Base-by-base conservation (phyloP, 1,140 invertebrate genomes). In the Steinernema khuongi region DNA sequence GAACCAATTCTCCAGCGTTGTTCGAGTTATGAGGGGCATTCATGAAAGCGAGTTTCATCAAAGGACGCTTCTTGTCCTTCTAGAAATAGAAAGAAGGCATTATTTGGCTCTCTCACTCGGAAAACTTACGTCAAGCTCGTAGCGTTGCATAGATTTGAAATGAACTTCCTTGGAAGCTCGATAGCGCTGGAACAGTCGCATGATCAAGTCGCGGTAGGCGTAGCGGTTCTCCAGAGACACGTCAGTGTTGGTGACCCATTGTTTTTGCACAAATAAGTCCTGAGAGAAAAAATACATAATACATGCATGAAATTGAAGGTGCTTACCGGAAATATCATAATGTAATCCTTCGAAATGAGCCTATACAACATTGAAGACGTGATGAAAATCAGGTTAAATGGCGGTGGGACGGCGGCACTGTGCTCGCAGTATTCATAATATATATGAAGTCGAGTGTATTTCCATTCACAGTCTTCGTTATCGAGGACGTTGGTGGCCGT, bases 381-480 rank as follows among this genome's bases (percentile, higher is more conserved):
- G n/a, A 77, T 26, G 41, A 31, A 69, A n/a, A 77, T 22, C 1
- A 77, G 2, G 36, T 77, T 77, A 26, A 77, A 77, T 11, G 76
- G 76, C 0, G 76, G 76, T 1, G 76, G 76, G 17, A 77, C 70
- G 2, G 76, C 44, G 30, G 50, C 18, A 18, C 14, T 75, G 31
- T 26, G 41, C 32, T 77, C 72, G 17, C 60, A 71, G 22, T 77
- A 77, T 41, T 77, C 76, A 26, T 31, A 36, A 41, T 79, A 77
- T 26, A 77, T 77, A 29, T 77, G 67, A n/a, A 32, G 22, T 26
- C 76, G 77, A 7, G 73, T 77, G 67, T 74, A 76, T 70, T 77
- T 77, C 76, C 76, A 77, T 43, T 77, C 76, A 33, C 76, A 72
- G 22, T 79, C 77, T 79, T 77, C 76, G 31, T 77, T 77, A 26